A percentile compares a stretch with the other conserved stretches of the same genome.
Conservation (phyloP, 2,113 vertebrate genomes). For the Hemichromis elongatus region DNA sequence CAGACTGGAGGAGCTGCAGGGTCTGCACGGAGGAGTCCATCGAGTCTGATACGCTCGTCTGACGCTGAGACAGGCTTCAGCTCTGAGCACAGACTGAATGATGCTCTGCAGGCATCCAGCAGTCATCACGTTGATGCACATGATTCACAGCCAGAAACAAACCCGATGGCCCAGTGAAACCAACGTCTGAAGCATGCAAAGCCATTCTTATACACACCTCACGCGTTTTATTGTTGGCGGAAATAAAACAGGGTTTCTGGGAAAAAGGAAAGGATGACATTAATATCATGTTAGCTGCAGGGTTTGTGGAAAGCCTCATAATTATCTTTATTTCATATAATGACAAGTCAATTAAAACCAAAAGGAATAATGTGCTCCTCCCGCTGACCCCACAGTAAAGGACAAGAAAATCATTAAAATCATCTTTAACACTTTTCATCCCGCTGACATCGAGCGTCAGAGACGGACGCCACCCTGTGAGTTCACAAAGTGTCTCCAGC, state of each 20-base stretch:
- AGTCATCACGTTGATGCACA: background rate
- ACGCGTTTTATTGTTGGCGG: background rate
- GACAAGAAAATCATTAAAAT: background rate
- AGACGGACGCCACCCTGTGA: background rate
- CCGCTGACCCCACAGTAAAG: background rate
- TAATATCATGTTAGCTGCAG: background rate
- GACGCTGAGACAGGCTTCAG: background rate
- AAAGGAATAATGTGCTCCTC: background rate
- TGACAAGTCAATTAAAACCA: background rate
- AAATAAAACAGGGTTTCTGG: background rate
- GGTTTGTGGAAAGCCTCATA: background rate
- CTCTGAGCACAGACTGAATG: background rate
- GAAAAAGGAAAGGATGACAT: background rate
- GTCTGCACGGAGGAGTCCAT: background rate
- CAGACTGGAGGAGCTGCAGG: too few relatives aligned
- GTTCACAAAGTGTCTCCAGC: background rate
- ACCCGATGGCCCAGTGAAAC: background rate
- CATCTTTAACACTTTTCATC: background rate
- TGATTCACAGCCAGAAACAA: background rate
- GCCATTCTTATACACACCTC: background rate
- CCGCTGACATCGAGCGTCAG: background rate
- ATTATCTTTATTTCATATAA: background rate
- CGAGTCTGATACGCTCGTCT: background rate
- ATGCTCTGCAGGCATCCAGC: background rate
- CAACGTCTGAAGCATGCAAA: too few relatives aligned